phyloP scores from a whole-genome alignment of 2,113 vertebrate genomes.

The Chauna torquata region DNA sequence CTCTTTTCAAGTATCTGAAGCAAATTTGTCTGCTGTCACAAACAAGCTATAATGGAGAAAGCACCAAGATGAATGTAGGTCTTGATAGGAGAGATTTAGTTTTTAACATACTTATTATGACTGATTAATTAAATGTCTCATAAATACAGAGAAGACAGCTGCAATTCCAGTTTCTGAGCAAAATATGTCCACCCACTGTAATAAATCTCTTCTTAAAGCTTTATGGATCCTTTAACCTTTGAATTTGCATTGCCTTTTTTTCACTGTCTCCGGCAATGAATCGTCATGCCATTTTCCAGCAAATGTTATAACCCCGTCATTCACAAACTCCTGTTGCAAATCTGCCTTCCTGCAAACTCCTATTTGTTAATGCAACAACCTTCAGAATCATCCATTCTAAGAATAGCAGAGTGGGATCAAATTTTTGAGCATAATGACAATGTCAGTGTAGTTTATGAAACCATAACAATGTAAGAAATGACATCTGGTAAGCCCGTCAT shows the following conservation, averaged over 20 bases:
- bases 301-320: not conserved
- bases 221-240: slow-evolving; percentile 1
- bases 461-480: slow-evolving; percentile 73
- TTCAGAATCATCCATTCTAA: slow-evolving; percentile 23
- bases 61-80: not conserved
- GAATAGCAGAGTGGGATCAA: slow-evolving; percentile 20
- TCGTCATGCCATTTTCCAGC: not conserved
- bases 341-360: slow-evolving; percentile 19
- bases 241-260: not conserved
- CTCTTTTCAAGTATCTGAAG: not conserved
- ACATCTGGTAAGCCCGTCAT: slow-evolving; percentile 80
- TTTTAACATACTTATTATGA: not conserved
- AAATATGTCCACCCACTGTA: not conserved
- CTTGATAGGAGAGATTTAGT: not conserved
- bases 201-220: slow-evolving; percentile 8
- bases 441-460: slow-evolving; percentile 81
- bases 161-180: not conserved
- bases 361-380: slow-evolving; percentile 2
- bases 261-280: not conserved
- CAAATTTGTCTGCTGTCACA: not conserved
- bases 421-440: slow-evolving; percentile 76
- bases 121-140: slow-evolving; percentile 32
- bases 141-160: not conserved
- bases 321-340: not conserved
- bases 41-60: not conserved